Evolutionary conservation across 2,113 vertebrate genomes (phyloP), one percentile per base, ranked within the genome.

Genomic region (Mesitornis unicolor): DNA sequence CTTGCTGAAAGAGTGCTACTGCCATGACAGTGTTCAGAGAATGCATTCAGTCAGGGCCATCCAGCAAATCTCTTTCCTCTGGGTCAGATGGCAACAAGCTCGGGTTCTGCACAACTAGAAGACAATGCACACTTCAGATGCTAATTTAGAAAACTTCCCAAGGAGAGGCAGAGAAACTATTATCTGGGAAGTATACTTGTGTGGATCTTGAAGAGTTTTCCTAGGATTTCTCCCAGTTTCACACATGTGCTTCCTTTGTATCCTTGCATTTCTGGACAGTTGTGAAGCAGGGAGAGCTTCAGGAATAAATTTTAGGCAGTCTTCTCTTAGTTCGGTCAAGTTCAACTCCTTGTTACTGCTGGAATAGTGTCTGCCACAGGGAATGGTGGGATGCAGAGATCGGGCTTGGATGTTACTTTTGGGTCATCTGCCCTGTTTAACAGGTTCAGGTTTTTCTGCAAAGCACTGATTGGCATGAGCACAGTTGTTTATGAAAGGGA

Each of bases 351-450:
- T 35, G 19, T 42, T 90, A 28, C 40, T 7, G 0, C 61, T 77
- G 68, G 29, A 76, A 31, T 38, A 54, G n/a, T 33, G 28, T 10
- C 81, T 74, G 20, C 36, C 16, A 13, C 0, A 0, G 20, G 50
- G 33, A 61, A 20, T 61, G 10, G 19, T 53, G 21, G 38, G 33
- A 19, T 77, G 54, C 53, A 69, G 45, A 48, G n/a, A 48, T 54
- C 7, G 65, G 57, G 21, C 33, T 91, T 75, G 54, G 36, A 22
- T 50, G 35, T 76, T 83, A 60, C 22, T 61, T 93, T 31, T 64
- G 61, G 29, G 15, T 69, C 36, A 48, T 16, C 45, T 83, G 33
- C 35, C 43, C 18, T 43, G 21, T 87, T 78, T 42, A 29, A 19
- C 5, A 67, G 63, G n/a, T 77, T 75, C 14, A 43, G 9, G 31